A percentile compares a stretch with the other conserved stretches of the same genome.
phyloP scores from a whole-genome alignment of 2,888 invertebrate genomes.

The Gymnocheta viridis region DNA sequence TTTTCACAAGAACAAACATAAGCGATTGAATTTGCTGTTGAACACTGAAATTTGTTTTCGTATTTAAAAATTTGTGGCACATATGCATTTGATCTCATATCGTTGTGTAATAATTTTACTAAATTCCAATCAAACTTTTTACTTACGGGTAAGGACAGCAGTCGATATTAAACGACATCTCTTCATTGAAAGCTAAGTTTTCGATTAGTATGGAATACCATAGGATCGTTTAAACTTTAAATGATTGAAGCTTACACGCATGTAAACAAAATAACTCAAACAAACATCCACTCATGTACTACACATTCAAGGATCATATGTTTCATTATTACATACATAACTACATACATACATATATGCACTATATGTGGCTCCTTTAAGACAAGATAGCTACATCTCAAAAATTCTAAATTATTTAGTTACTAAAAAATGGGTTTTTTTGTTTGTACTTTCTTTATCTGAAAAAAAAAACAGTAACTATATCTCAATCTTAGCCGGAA shows the following conservation, averaged over 20 bases:
- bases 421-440: no score
- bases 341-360: background rate
- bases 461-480: no score
- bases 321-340: background rate
- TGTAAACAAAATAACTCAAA: background rate
- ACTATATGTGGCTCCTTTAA: no score
- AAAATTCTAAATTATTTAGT: no score
- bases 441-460: no score
- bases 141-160: background rate
- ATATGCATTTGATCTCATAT: background rate
- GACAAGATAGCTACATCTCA: no score
- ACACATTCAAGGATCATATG: background rate
- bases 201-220: background rate
- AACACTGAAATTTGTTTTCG: background rate
- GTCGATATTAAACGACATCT: background rate
- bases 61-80: background rate
- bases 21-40: background rate
- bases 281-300: background rate
- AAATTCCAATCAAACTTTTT: background rate
- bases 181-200: background rate
- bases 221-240: background rate
- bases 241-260: background rate
- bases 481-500: no score
- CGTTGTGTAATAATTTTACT: background rate
- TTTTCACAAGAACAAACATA: conserved; percentile 7